These are phyloP conservation scores for Chironomus tentans DNA, from an alignment of 2,888 invertebrate genomes.

Conservation along the genomic window DNA sequence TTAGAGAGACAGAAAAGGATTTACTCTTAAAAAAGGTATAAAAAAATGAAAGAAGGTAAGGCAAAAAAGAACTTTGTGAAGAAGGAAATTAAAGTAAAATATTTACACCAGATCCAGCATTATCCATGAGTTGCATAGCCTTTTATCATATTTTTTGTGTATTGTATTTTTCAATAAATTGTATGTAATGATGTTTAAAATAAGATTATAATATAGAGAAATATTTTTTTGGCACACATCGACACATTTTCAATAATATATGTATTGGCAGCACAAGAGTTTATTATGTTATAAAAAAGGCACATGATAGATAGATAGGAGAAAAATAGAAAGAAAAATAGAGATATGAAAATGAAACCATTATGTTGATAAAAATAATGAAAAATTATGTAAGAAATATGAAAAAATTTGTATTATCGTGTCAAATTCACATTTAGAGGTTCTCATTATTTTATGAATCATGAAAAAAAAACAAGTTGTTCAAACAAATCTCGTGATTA, in stretches of 20 bases:
- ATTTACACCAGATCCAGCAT: slow-evolving; percentile 83
- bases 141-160: slow-evolving; percentile 35
- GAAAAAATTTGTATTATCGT: background rate
- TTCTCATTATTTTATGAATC: no score
- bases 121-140: slow-evolving; percentile 90
- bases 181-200: slow-evolving; percentile 12
- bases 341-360: slow-evolving; percentile 28
- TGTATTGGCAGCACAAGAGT: background rate
- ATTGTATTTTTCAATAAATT: slow-evolving; percentile 28
- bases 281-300: slow-evolving; percentile 22
- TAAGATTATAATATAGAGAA: slow-evolving; percentile 29
- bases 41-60: background rate
- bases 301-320: slow-evolving; percentile 28
- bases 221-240: background rate
- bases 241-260: background rate
- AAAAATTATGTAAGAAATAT: background rate
- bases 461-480: no score
- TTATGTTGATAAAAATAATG: slow-evolving; percentile 16
- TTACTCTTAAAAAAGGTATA: background rate
- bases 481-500: no score
- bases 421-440: background rate
- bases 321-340: slow-evolving; percentile 31
- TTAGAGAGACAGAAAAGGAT: no score
- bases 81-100: slow-evolving; percentile 41
- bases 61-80: background rate